Evolutionary conservation across 2,888 invertebrate species (phyloP), one percentile per base, ranked within the genome.

Genomic region (Dorcus parallelipipedus): DNA sequence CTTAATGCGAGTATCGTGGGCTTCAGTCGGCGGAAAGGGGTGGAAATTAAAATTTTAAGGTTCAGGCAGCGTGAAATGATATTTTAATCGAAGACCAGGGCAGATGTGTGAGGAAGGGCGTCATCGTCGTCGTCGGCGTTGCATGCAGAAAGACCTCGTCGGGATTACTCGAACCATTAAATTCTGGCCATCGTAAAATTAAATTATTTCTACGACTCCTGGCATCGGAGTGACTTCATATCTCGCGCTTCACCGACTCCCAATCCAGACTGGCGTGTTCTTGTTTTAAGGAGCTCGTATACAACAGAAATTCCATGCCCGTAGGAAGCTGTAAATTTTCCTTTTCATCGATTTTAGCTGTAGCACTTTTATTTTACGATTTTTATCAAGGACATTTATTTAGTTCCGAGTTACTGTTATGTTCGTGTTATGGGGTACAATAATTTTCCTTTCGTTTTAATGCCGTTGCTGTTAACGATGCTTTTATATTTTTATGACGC

Each of bases 1-100:
- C 6, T 33, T 33, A 33, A 33, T 33, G 6, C 26, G 3, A 33
- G 6, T 33, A 7, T 33, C 26, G 26, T 33, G 26, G 26, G 26
- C 26, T 33, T 7, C 26, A 33, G 3, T 33, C 26, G 26, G 26
- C 56, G 64, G 64, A 60, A 64, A 63, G 60, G 57, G 58, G 58
- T 61, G 59, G 63, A 63, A 64, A 66, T 66, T 66, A 63, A 66
- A 66, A 66, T 63, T 64, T 59, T 65, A 66, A 65, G 65, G 64
- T 65, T 65, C 59, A 66, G 61, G 59, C 58, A 43, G 56, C 64
- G 62, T 64, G 62, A 66, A 66, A 66, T 62, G 61, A 60, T 60
- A 61, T 60, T 65, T 63, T 66, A 66, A 66, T 66, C 65, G 60
- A 58, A 55, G 62, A 58, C 51, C 58, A 42, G 55, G 57, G 50